Percentiles rank a stretch among this genome's conserved stretches.
Conservation (phyloP, 2,113 vertebrate species). For the Microtus richardsoni region DNA sequence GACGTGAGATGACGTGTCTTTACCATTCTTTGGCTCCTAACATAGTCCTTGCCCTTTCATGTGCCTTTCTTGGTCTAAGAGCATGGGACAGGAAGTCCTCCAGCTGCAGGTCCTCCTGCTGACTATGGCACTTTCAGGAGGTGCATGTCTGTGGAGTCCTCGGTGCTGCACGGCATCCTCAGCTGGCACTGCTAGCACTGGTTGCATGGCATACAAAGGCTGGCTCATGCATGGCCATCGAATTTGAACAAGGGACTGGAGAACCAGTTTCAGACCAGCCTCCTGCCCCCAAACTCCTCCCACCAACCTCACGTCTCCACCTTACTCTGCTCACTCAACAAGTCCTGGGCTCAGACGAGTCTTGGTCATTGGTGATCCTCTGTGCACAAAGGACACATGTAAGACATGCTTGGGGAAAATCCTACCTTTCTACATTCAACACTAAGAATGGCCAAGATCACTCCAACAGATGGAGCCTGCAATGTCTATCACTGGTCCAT, state of each 20-base stretch:
- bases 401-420: background rate
- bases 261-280: background rate
- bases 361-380: background rate
- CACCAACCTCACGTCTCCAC: fast-evolving
- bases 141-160: background rate
- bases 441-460: background rate
- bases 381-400: background rate
- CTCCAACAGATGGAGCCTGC: background rate
- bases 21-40: background rate
- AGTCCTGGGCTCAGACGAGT: no score
- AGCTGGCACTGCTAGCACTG: fast-evolving
- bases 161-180: background rate
- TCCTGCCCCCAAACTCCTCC: background rate
- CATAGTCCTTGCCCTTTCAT: background rate
- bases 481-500: background rate
- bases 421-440: background rate
- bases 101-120: background rate
- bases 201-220: fast-evolving
- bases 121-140: background rate
- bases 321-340: background rate
- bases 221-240: background rate
- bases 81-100: background rate
- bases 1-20: background rate
- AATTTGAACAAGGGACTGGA: background rate
- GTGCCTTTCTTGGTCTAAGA: background rate